A percentile compares a stretch with the other conserved stretches of the same genome.
These are phyloP conservation scores for Sipha flava DNA, from an alignment of 1,140 invertebrate genomes.

Conservation along the genomic window DNA sequence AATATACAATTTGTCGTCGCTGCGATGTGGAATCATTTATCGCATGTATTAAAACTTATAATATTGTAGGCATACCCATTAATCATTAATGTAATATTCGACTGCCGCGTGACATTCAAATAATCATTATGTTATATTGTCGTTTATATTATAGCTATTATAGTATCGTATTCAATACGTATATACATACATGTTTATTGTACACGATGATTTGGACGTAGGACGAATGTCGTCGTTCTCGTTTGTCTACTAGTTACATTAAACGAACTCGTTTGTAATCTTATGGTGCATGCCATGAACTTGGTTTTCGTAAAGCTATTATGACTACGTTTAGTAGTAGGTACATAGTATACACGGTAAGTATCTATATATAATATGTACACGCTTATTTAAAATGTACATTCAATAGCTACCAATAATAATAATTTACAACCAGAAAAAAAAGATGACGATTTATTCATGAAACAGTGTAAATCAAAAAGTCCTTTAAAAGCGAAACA, in stretches of 20 bases:
- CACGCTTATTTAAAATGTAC: neutral
- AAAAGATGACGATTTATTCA: too few relatives aligned
- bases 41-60: too few relatives aligned
- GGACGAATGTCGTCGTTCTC: neutral
- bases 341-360: neutral
- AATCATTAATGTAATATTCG: too few relatives aligned
- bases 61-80: too few relatives aligned
- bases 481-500: too few relatives aligned
- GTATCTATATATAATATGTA: neutral
- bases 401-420: neutral
- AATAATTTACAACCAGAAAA: neutral
- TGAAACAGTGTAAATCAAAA: too few relatives aligned
- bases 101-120: too few relatives aligned
- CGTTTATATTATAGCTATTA: too few relatives aligned
- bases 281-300: neutral
- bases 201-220: neutral
- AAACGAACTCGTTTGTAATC: slow-evolving; percentile 8
- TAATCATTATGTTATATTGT: too few relatives aligned
- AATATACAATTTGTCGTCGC: too few relatives aligned
- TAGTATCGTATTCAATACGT: neutral
- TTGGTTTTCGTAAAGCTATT: neutral
- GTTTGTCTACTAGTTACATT: neutral
- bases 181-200: neutral
- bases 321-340: neutral
- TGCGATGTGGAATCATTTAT: too few relatives aligned